Evolutionary conservation across 2,888 invertebrate species (phyloP).

Genomic region (Drosophila bunnanda): DNA sequence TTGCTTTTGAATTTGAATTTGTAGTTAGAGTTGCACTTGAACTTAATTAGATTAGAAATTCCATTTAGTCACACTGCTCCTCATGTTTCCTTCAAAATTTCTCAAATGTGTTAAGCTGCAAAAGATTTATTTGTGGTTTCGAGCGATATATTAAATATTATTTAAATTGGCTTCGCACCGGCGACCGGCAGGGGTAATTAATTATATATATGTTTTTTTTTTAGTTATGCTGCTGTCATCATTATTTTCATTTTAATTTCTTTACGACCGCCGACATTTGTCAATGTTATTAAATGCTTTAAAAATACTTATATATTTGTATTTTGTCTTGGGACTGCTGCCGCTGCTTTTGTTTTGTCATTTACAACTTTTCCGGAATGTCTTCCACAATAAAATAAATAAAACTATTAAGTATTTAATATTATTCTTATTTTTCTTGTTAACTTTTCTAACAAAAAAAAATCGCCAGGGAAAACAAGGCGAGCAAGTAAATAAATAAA

Average conservation of each 20-base stretch:
- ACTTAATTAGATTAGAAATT: slow-evolving; percentile 29
- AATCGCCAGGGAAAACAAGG: slow-evolving; percentile 36
- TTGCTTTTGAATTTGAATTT: slow-evolving; percentile 40
- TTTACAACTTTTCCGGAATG: slow-evolving; percentile 1
- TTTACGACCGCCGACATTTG: slow-evolving; percentile 35
- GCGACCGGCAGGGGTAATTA: slow-evolving; percentile 25
- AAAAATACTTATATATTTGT: slow-evolving; percentile 13
- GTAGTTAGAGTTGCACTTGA: slow-evolving; percentile 7
- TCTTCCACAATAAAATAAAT: not conserved
- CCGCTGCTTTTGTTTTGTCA: slow-evolving; percentile 8
- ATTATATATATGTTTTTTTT: slow-evolving; percentile 28
- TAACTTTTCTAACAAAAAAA: not conserved
- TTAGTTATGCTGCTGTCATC: slow-evolving; percentile 29
- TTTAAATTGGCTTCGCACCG: slow-evolving; percentile 28
- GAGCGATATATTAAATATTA: slow-evolving; percentile 24
- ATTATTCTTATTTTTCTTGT: too few relatives aligned
- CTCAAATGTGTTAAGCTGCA: slow-evolving; percentile 36
- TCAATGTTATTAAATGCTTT: slow-evolving; percentile 18
- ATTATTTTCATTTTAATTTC: slow-evolving; percentile 39
- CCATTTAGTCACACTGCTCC: slow-evolving; percentile 43
- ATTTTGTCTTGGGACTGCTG: not conserved
- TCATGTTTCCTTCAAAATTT: slow-evolving; percentile 29
- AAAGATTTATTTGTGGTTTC: slow-evolving; percentile 30
- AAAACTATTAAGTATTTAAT: not conserved
- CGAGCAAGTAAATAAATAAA: slow-evolving; percentile 74